Conservation (phyloP, 2,113 vertebrate species). For the Tychaedon coryphoeus region DNA sequence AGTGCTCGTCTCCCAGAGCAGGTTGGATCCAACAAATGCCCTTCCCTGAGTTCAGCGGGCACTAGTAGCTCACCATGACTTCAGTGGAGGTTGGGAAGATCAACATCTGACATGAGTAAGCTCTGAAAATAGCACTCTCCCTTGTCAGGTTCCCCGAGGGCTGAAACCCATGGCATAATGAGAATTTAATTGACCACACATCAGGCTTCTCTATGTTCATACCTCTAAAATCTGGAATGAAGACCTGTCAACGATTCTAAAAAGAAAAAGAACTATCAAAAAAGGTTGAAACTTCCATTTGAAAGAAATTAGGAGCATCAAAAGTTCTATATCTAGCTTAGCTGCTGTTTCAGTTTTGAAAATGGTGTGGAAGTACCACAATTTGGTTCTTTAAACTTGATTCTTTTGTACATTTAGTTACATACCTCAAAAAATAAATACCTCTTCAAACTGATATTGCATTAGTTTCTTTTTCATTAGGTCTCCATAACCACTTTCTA, state of each 20-base stretch:
- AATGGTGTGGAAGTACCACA: not conserved
- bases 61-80: not conserved
- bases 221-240: not conserved
- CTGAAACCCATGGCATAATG: not conserved
- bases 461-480: conserved; percentile 46
- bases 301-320: not conserved
- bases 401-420: conserved; percentile 15
- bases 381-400: conserved; percentile 4
- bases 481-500: conserved; percentile 35
- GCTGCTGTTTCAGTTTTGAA: not conserved
- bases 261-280: not conserved
- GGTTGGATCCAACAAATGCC: accelerated
- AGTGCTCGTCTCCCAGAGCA: accelerated
- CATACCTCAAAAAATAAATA: conserved; percentile 17
- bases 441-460: conserved; percentile 42
- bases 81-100: not conserved
- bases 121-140: not conserved
- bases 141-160: not conserved
- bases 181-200: not conserved
- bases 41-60: not conserved
- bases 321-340: not conserved
- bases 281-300: not conserved
- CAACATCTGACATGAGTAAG: not conserved
- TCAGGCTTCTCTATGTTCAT: not conserved
- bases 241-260: not conserved